Conservation (phyloP, 2,888 invertebrate species). For the Unio pictorum region DNA sequence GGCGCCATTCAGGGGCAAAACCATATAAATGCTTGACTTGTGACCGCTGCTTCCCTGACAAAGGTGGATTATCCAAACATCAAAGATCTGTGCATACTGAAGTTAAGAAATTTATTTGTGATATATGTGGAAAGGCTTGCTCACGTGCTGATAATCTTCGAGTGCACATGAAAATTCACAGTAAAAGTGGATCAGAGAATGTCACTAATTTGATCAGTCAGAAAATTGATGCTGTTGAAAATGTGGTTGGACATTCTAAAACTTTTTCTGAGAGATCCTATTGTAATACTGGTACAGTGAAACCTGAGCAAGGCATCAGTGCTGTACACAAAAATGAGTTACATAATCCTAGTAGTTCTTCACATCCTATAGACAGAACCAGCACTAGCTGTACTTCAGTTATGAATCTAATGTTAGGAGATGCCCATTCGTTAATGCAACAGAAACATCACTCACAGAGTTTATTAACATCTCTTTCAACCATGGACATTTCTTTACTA, state of each 20-base stretch:
- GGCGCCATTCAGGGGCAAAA: constrained; percentile 54
- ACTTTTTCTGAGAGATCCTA: background rate
- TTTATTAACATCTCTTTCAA: too few species aligned
- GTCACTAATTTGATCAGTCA: background rate
- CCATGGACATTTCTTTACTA: too few species aligned
- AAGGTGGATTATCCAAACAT: constrained; percentile 65
- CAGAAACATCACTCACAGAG: too few species aligned
- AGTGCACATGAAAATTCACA: constrained; percentile 56
- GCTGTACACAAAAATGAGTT: background rate
- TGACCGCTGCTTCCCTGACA: constrained; percentile 62
- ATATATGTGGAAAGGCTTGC: constrained; percentile 60
- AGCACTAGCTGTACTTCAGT: too few species aligned
- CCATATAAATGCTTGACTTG: constrained; percentile 57
- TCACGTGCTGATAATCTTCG: constrained; percentile 64
- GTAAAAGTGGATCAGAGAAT: constrained; percentile 13
- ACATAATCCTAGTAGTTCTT: background rate
- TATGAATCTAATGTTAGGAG: too few species aligned
- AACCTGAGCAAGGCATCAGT: background rate
- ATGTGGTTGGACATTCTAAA: background rate
- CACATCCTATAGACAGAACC: too few species aligned
- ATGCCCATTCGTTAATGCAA: too few species aligned
- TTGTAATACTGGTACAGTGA: background rate
- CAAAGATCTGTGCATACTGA: constrained; percentile 58
- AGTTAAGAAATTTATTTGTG: constrained; percentile 59
- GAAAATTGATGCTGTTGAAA: background rate